A percentile compares a stretch with the other conserved stretches of the same genome.
Evolutionary conservation across 2,113 vertebrate species (phyloP).

Genomic region (Empidonax alnorum): DNA sequence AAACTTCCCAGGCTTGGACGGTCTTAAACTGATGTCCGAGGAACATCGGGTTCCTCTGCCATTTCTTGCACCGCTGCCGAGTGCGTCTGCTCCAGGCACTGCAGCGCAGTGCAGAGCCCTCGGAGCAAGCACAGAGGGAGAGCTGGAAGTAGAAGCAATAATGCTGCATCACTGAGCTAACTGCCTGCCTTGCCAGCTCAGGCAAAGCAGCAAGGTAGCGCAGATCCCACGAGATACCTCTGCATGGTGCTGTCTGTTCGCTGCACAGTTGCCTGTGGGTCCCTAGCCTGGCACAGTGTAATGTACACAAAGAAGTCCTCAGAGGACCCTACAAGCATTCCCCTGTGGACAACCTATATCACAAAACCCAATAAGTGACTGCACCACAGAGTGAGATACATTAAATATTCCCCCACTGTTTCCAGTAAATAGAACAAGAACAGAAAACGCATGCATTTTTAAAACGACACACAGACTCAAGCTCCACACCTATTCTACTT

Average conservation of each 20-base stretch:
- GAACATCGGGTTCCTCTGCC: neutral
- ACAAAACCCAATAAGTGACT: neutral
- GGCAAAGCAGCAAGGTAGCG: neutral
- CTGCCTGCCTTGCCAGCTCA: neutral
- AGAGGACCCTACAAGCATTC: neutral
- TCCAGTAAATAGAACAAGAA: neutral
- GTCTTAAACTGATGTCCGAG: neutral
- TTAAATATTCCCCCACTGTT: neutral
- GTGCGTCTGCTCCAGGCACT: neutral
- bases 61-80: neutral
- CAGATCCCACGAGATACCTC: accelerated
- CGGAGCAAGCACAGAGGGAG: neutral
- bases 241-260: neutral
- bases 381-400: neutral
- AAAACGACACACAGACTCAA: neutral
- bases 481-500: neutral
- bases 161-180: neutral
- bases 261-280: neutral
- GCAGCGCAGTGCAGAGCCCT: neutral
- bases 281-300: accelerated
- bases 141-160: neutral
- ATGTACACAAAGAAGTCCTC: neutral
- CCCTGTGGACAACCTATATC: neutral
- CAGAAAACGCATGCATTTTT: neutral
- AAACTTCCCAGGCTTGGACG: neutral